These are phyloP conservation scores for Scopus umbretta DNA, from an alignment of 2,113 vertebrate genomes.

Conservation along the genomic window DNA sequence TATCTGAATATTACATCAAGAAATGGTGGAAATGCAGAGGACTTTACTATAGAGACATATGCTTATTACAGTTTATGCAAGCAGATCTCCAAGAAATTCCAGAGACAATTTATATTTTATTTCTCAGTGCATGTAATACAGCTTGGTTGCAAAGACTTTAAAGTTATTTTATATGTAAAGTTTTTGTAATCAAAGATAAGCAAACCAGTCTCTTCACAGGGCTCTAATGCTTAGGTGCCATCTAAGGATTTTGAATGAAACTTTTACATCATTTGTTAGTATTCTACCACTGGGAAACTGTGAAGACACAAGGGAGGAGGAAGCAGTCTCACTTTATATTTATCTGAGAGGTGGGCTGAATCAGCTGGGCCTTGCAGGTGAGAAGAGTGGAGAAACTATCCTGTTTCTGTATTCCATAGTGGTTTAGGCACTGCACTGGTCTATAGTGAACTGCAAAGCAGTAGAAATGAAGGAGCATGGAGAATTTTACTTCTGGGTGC, in stretches of 20 bases:
- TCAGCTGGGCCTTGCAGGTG: not conserved
- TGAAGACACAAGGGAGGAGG: not conserved
- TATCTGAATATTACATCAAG: not conserved
- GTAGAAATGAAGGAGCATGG: not conserved
- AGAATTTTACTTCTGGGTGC: fast-evolving
- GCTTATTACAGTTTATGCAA: not conserved
- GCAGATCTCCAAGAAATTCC: not conserved
- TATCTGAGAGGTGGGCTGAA: not conserved
- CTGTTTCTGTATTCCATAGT: not conserved
- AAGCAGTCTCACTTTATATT: not conserved
- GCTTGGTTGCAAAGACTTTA: not conserved
- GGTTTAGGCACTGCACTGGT: not conserved
- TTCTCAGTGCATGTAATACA: not conserved
- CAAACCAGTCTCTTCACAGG: not conserved
- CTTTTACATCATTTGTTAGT: not conserved
- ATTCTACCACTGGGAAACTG: not conserved
- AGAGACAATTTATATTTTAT: not conserved
- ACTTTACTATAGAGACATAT: not conserved
- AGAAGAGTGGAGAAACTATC: not conserved
- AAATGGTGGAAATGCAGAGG: not conserved
- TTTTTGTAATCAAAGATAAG: not conserved
- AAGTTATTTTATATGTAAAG: not conserved
- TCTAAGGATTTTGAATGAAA: not conserved
- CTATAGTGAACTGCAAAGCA: not conserved
- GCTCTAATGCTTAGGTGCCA: not conserved